These are phyloP conservation scores for Chloropsis cyanopogon DNA, from an alignment of 2,113 vertebrate species.

Conservation along the genomic window DNA sequence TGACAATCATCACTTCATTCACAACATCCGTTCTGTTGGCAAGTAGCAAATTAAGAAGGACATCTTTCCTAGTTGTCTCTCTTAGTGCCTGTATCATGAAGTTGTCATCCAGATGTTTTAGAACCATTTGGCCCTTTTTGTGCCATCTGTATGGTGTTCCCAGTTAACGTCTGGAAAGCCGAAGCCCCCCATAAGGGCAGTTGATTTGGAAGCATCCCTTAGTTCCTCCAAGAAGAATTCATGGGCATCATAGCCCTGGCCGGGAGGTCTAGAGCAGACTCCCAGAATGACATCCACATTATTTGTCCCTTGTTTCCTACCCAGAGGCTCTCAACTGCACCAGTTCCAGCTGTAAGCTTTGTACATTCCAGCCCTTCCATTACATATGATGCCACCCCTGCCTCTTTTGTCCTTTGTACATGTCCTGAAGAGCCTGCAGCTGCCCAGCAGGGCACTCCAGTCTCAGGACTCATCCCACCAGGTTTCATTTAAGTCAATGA, in stretches of 20 bases:
- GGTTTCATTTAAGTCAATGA: neutral
- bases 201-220: neutral
- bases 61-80: neutral
- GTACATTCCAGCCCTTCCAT: neutral
- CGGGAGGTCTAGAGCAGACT: neutral
- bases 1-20: neutral
- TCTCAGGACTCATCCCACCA: neutral
- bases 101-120: neutral
- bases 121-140: neutral
- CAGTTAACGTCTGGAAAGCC: neutral
- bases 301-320: neutral
- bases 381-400: neutral
- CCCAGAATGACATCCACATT: neutral
- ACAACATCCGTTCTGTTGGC: too few relatives aligned
- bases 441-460: too few relatives aligned
- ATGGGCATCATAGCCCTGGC: neutral
- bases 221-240: neutral
- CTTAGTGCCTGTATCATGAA: neutral
- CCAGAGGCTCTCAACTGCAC: neutral
- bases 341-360: neutral
- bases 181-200: neutral
- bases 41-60: neutral
- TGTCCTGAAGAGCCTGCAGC: neutral
- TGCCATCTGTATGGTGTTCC: neutral
- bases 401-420: accelerated